Evolutionary conservation across 2,888 invertebrate genomes (phyloP), one percentile per base, ranked within the genome.

Genomic region (Aphidius colemani): DNA sequence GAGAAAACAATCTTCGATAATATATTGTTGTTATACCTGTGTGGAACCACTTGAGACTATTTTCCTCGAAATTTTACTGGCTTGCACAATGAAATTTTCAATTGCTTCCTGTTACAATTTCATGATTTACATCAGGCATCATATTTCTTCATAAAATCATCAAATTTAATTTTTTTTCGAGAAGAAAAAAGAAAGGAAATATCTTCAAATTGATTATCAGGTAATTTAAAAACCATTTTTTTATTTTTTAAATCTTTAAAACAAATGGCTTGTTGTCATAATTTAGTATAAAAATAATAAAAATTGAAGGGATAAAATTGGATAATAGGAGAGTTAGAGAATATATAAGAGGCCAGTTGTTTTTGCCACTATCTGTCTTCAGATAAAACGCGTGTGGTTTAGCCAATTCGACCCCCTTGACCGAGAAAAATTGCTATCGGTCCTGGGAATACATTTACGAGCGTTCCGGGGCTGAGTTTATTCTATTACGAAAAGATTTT

Each of bases 1-100:
- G 81, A 80, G 80, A 81, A 81, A 81, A 82, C 82, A 82, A 82
- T 82, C 81, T 82, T 81, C 78, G 78, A 76, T 75, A 76, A 82
- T 78, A 76, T 82, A 82, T 81, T 78, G 80, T 73, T 77, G 72
- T 67, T 67, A 58, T 59, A 59, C 53, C 61, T 56, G 60, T 56
- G 56, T 41, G 46, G 13, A 56, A 64, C 40, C 57, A 41, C 64
- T 50, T 56, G 60, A 64, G 60, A 57, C 56, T 53, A 46, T 30
- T 57, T 57, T n/a, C n/a, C 30, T 6, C 11, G 46, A 53, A 30
- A 30, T 30, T 30, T 30, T 5, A 30, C 30, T 30, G 3, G 30
- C 30, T 30, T 30, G 53, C 11, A 40, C 18, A 40, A 10, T 39
- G 7, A 45, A 45, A 30, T 13, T 40, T 39, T 57, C 13, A 11